phyloP scores from a whole-genome alignment of 2,797 vertebrate species.

The Otolemur crassicaudatus region DNA sequence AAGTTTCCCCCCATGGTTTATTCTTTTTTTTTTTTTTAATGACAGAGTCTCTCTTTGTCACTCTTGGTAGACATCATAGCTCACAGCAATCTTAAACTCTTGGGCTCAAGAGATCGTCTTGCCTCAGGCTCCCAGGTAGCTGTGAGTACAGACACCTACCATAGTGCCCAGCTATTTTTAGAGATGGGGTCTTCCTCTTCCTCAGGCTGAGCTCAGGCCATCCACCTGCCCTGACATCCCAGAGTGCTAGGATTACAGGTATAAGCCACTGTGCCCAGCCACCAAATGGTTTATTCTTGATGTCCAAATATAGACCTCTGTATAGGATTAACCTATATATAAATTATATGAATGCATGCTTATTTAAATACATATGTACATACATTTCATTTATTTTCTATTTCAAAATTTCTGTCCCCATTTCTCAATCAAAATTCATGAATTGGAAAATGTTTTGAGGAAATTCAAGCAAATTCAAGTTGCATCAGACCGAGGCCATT shows the following conservation, averaged over 20 bases:
- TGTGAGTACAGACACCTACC: no score
- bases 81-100: no score
- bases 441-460: background rate
- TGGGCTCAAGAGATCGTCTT: no score
- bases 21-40: background rate
- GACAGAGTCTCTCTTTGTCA: no score
- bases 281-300: background rate
- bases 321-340: background rate
- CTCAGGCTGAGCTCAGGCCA: no score
- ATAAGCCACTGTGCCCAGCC: no score
- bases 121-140: no score
- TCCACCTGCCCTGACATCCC: no score
- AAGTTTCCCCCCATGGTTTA: background rate
- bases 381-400: background rate
- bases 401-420: slow-evolving; percentile 5
- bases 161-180: no score
- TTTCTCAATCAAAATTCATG: background rate
- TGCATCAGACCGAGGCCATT: background rate
- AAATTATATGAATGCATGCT: background rate
- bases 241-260: no score
- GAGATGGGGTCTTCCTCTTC: no score
- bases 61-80: no score
- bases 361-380: background rate
- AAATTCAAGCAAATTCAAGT: background rate
- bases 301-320: slow-evolving; percentile 15